Percentiles rank a stretch among this genome's conserved stretches.
phyloP scores from a whole-genome alignment of 2,113 vertebrate species.

The Hemibates koningsi region DNA sequence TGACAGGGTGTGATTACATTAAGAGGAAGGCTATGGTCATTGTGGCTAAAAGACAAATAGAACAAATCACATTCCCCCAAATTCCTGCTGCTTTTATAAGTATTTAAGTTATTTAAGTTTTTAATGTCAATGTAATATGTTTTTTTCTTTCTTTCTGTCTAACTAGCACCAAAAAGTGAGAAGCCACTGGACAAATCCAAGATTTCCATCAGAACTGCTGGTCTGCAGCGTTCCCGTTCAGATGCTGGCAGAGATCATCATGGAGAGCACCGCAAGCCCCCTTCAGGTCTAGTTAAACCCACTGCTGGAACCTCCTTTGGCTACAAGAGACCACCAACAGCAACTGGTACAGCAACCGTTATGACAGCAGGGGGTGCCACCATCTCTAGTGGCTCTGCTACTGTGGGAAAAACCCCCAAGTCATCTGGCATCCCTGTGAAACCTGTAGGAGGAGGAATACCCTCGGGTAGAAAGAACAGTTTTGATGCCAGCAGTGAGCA shows the following conservation, averaged over 20 bases:
- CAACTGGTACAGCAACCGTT: constrained; percentile 85
- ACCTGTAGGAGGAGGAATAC: constrained; percentile 64
- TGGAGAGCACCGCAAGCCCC: constrained; percentile 86
- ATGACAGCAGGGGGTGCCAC: constrained; percentile 82
- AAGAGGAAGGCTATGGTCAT: neutral
- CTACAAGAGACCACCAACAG: constrained; percentile 83
- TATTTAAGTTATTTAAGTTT: neutral
- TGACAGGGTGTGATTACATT: neutral
- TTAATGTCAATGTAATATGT: neutral
- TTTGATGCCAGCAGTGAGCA: constrained; percentile 83
- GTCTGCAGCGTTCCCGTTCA: constrained; percentile 89
- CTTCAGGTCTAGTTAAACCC: constrained; percentile 86
- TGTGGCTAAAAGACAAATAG: neutral
- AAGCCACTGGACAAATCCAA: constrained; percentile 87
- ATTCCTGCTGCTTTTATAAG: neutral
- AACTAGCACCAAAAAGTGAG: constrained; percentile 78
- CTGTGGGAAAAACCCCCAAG: constrained; percentile 87
- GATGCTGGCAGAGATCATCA: constrained; percentile 87
- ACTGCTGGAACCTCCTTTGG: constrained; percentile 82
- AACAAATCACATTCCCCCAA: neutral
- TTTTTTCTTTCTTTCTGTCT: neutral
- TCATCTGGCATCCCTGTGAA: constrained; percentile 91
- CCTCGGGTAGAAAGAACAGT: constrained; percentile 84
- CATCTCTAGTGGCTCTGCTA: constrained; percentile 79
- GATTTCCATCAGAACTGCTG: constrained; percentile 79